Percentiles rank a stretch among this genome's conserved stretches.
Conservation (phyloP, 1,140 invertebrate species). For the Lysiphlebus fabarum region DNA sequence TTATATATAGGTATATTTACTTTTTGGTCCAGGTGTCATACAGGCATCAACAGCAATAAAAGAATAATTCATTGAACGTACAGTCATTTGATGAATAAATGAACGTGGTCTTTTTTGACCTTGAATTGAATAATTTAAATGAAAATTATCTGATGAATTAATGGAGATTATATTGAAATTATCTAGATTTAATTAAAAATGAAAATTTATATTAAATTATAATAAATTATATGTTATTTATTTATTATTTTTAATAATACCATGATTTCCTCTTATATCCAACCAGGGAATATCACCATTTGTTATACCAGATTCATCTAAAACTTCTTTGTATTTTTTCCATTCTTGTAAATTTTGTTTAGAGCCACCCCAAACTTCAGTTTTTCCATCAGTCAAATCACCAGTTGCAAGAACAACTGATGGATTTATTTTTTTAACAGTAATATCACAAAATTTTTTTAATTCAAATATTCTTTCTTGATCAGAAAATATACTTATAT, state of each 20-base stretch:
- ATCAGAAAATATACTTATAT: slow-evolving; percentile 84
- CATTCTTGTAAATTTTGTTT: slow-evolving; percentile 82
- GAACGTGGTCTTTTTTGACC: slow-evolving; percentile 68
- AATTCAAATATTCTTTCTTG: slow-evolving; percentile 71
- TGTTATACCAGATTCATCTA: slow-evolving; percentile 66
- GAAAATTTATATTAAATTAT: not conserved
- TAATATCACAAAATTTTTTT: slow-evolving; percentile 75
- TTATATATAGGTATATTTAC: too few species aligned
- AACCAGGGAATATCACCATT: slow-evolving; percentile 74
- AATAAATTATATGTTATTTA: slow-evolving; percentile 8
- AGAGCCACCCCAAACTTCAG: slow-evolving; percentile 73
- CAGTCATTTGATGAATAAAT: slow-evolving; percentile 68
- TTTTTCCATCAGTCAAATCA: slow-evolving; percentile 88
- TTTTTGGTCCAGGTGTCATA: slow-evolving; percentile 75
- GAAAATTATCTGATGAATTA: slow-evolving; percentile 73
- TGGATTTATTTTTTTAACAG: slow-evolving; percentile 73
- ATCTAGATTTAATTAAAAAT: slow-evolving; percentile 55
- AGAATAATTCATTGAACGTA: slow-evolving; percentile 63
- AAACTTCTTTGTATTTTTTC: slow-evolving; percentile 72
- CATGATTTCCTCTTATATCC: slow-evolving; percentile 93
- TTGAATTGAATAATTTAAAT: slow-evolving; percentile 77
- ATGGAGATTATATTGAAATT: slow-evolving; percentile 80
- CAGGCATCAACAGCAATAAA: slow-evolving; percentile 88
- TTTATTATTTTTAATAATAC: slow-evolving; percentile 50
- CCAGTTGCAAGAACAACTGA: slow-evolving; percentile 80